Evolutionary conservation across 2,113 vertebrate species (phyloP).

Genomic region (Tyrannus savana): DNA sequence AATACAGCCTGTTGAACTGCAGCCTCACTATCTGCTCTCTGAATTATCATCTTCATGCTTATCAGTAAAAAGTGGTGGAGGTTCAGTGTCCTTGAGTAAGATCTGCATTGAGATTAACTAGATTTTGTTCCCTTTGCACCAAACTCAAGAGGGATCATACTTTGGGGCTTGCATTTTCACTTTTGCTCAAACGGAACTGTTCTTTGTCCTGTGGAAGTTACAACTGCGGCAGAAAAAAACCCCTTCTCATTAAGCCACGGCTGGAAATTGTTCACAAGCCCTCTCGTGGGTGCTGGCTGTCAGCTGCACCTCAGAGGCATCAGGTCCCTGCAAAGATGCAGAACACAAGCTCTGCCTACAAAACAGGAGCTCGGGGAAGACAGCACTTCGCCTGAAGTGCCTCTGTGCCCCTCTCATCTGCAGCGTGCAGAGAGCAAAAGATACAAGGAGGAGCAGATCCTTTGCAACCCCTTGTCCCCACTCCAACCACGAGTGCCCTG

Average conservation of each 20-base stretch:
- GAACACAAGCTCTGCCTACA: background rate
- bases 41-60: background rate
- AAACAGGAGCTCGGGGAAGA: background rate
- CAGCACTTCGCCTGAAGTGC: background rate
- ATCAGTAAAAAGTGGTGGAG: background rate
- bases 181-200: background rate
- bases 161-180: background rate
- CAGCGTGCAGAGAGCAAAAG: fast-evolving
- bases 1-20: too few species aligned
- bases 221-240: background rate
- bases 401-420: background rate
- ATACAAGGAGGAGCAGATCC: background rate
- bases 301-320: background rate
- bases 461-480: background rate
- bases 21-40: background rate
- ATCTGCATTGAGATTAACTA: background rate
- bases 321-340: background rate
- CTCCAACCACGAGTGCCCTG: background rate
- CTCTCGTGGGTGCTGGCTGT: background rate
- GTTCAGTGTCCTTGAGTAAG: background rate
- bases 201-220: background rate
- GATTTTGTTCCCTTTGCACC: background rate
- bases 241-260: fast-evolving
- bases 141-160: background rate
- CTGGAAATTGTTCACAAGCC: background rate